Base-by-base conservation (phyloP, 64 coral and sea anemone species). In the Dendronephthya gigantea region DNA sequence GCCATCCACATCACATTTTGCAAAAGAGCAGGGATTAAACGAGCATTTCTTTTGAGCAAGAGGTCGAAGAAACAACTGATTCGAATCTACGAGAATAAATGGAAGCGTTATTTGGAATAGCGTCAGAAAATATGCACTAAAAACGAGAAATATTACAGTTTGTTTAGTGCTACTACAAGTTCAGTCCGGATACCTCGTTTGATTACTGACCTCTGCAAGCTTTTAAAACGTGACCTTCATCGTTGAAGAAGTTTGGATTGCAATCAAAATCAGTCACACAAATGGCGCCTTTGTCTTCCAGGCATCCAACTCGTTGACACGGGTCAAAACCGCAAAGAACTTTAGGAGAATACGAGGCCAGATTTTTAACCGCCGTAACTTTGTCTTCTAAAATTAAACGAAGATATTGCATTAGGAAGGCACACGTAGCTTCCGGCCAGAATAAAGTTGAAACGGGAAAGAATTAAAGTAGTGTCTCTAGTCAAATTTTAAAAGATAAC, bases 261-360 rank as follows among this genome's bases (percentile, higher is more conserved):
- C 72, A 79, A 12, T 79, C 72, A 79, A 79, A 79, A 34, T 79
- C 72, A 79, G 72, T 79, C 7, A 79, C 72, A 79, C 72, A 79
- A 39, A 79, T 79, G 27, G 72, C 72, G 36, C 36, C 32, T 39
- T 79, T 79, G 22, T 79, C 32, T 79, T 29, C 72, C 29, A 79
- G 36, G 10, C 72, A 79, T 33, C 72, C 72, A 19, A 79, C 72
- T 23, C 55, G 55, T 23, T 62, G 55, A 62, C 55, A 62, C 25
- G 55, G 55, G 25, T 62, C 55, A 17, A 62, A 62, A 1, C 55
- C 55, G 55, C 55, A 62, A 62, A 62, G 55, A 62, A 62, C 19
- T 23, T 62, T 62, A 1, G 55, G 55, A 62, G 55, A 62, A 62
- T 62, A 62, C 55, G 55, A 45, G 25, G 55, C 25, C 4, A 62